Conservation (phyloP, 35 echinoderm and acorn worm species). For the Anneissia japonica region DNA sequence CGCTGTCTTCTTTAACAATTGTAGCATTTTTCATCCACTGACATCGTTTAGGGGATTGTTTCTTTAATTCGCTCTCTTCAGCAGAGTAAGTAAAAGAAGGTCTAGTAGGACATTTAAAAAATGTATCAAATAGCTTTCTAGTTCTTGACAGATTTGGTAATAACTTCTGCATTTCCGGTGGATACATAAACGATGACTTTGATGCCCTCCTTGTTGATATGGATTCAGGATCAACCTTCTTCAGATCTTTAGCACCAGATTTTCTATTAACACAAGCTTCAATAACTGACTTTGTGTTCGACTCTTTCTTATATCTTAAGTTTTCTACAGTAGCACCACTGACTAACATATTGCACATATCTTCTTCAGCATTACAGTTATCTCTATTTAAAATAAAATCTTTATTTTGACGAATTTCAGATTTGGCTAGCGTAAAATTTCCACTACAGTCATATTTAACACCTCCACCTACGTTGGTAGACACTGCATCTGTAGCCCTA, state of each 20-base stretch:
- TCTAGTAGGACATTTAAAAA: neutral
- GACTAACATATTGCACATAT: neutral
- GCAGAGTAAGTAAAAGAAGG: neutral
- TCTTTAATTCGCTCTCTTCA: neutral
- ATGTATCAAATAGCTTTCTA: neutral
- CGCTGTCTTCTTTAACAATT: neutral
- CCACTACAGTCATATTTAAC: neutral
- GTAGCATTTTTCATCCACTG: neutral
- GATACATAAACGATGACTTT: too few relatives aligned
- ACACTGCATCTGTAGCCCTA: slow-evolving; percentile 37
- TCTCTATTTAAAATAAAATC: neutral
- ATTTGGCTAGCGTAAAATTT: too few relatives aligned
- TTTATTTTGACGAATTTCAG: neutral
- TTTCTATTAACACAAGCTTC: too few relatives aligned
- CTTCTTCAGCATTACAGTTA: neutral
- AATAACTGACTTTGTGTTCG: too few relatives aligned
- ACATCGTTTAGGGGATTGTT: neutral
- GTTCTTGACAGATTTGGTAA: neutral
- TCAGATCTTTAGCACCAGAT: too few relatives aligned
- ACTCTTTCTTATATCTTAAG: neutral
- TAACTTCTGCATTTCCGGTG: too few relatives aligned
- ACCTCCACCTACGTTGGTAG: neutral
- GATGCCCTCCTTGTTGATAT: neutral
- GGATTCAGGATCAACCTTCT: too few relatives aligned
- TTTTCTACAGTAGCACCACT: neutral